Base-by-base conservation (phyloP, 23 tunicate genomes). In the Trididemnum nubilum region DNA sequence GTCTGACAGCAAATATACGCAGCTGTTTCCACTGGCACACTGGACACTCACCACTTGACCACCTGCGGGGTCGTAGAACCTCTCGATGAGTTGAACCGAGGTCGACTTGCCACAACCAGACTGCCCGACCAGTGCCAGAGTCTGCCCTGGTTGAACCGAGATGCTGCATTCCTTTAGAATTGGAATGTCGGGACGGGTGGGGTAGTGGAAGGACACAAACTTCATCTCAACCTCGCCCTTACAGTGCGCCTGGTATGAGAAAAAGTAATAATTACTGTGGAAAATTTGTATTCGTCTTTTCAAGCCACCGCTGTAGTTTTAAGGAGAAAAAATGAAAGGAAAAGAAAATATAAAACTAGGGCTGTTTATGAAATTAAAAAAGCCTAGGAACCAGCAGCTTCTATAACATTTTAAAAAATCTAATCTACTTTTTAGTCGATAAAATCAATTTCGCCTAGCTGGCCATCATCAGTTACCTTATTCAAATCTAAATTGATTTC, bases 41-140 rank as follows among this genome's bases (percentile, higher is more conserved):
- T n/a, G n/a, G n/a, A n/a, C n/a, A 54, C 85, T 69, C 40, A 90
- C 96, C 90, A 90, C 96, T 77, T 71, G 32, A 7, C 97, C 97
- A 23, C 58, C 75, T 18, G 27, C 78, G 9, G 92, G 37, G 76
- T 92, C 92, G 35, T 92, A 92, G 58, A 92, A 92, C 66, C 97
- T 71, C 72, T 92, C 97, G 36, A 92, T 57, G 24, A 92, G 81
- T 38, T 87, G 91, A 30, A 92, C 79, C 37, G 93, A 76, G 23
- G 97, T 92, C 1, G 97, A 92, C 84, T 92, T 92, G 36, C 97
- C 97, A 71, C 97, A 92, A 24, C 97, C 97, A 35, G 97, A 92
- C 64, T 92, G 97, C 35, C 97, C 97, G 37, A 92, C 97, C 32
- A 92, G 85, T 12, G 97, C 97, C 78, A 92, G 76, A 22, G 97